Base-by-base conservation (phyloP, 2,113 vertebrate genomes). In the Perccottus glenii region DNA sequence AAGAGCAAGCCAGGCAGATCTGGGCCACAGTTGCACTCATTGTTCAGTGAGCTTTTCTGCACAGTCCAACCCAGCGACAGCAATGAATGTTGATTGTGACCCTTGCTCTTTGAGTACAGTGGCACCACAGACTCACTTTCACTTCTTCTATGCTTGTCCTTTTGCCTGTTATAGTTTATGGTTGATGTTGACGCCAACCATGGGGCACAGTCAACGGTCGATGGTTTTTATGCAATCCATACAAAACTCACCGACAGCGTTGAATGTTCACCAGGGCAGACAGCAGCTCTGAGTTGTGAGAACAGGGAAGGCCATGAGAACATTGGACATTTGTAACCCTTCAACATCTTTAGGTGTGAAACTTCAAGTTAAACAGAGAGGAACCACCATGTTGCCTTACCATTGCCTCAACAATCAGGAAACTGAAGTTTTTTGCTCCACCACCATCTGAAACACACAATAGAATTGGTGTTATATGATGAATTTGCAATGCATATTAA, bases 71-170 rank as follows among this genome's bases (percentile, higher is more conserved):
- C 97, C 97, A 99, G 96, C 96, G 97, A 99, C 97, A 98, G 96
- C 96, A 99, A 99, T 99, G 97, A 99, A 99, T 99, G 97, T 98
- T 98, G 94, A 98, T 97, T 97, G 96, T 98, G 95, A 96, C 96
- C 96, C 96, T 97, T 94, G 87, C 82, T 88, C 66, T 81, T 83
- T 76, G 60, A 73, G 77, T 76, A 70, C 80, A 78, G 72, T 75
- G 81, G 78, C 85, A 85, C 84, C 76, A 83, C 62, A 82, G 78
- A 64, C 63, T 80, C 70, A 58, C 70, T 70, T 84, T 50, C 75
- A 60, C 51, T 64, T 63, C 42, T 9, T 70, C 44, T 50, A 36
- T n/a, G 75, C 81, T 67, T 56, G 74, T 66, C 56, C 70, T 62
- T 78, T 77, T 62, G 78, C 72, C 67, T 55, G n/a, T 36, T 14